A percentile compares a stretch with the other conserved stretches of the same genome.
phyloP scores from a whole-genome alignment of 2,113 vertebrate species.

The Phrynosoma platyrhinos region DNA sequence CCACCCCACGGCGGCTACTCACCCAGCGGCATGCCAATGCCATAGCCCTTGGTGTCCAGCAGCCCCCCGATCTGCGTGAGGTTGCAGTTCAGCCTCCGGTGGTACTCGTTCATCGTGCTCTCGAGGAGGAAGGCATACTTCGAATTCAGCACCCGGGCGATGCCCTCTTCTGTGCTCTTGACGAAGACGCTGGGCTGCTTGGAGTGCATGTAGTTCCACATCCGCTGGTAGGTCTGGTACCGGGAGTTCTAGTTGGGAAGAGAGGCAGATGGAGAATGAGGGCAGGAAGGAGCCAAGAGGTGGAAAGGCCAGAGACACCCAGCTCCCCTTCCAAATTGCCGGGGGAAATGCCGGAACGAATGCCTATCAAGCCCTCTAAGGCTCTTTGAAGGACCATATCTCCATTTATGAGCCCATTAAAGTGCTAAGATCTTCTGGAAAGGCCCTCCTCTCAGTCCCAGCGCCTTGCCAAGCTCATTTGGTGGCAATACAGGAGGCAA shows the following conservation, averaged over 20 bases:
- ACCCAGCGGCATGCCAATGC: conserved; percentile 93
- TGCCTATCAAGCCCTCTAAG: too few species aligned
- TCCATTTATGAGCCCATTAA: too few species aligned
- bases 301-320: too few species aligned
- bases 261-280: background rate
- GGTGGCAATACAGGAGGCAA: too few species aligned
- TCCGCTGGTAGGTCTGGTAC: conserved; percentile 93
- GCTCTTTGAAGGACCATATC: too few species aligned
- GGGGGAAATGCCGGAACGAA: too few species aligned
- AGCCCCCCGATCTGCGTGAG: conserved; percentile 92
- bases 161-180: conserved; percentile 92
- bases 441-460: too few species aligned
- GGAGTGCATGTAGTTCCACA: conserved; percentile 95
- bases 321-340: too few species aligned
- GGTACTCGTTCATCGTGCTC: conserved; percentile 94
- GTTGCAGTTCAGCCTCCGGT: conserved; percentile 91
- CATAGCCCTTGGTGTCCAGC: conserved; percentile 93
- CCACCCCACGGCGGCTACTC: conserved; percentile 38
- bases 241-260: conserved; percentile 81
- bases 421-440: too few species aligned
- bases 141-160: conserved; percentile 90
- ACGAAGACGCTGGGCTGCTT: conserved; percentile 93
- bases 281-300: background rate
- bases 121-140: conserved; percentile 91
- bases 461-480: too few species aligned